Evolutionary conservation across 37 sponge, comb jelly and placozoan species (phyloP), one percentile per base, ranked within the genome.

Genomic region (Agelas oroides): DNA sequence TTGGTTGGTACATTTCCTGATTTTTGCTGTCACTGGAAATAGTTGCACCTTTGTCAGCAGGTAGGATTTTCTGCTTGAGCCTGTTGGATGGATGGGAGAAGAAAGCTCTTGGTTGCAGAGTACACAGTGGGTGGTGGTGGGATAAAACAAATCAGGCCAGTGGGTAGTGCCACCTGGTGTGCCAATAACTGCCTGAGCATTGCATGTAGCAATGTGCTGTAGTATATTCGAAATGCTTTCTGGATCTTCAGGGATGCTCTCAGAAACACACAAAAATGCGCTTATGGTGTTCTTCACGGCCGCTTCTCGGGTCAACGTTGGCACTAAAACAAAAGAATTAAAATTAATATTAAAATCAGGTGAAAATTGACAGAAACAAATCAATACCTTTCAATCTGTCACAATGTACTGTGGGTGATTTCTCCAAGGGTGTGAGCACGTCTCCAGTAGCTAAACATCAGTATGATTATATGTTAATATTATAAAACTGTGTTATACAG

Each of bases 101-200:
- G 62, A 3, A 61, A 61, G 62, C 62, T 61, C 62, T 61, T 61
- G 62, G 62, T 25, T 61, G 62, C 62, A 61, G 62, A 61, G 62
- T 14, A 61, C 62, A 12, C 62, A 61, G 14, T 61, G 62, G 62
- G 62, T 61, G 62, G 11, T 61, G 62, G 62, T 27, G 14, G 62
- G 62, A 25, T 12, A 61, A 61, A 61, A 61, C 5, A 61, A 14
- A 12, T 61, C 62, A 14, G 62, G 62, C 62, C 62, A 61, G 62
- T 61, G 62, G n/a, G 14, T 14, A 61, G 62, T 23, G 62, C 62
- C 62, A 61, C 27, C 62, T 25, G n/a, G 5, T 61, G 27, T 61
- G 3, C 46, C 62, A 25, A 61, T 14, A 14, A 61, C 12, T 3
- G 62, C 14, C n/a, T 25, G 62, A 61, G 62, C 62, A 61, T 61